Evolutionary conservation across 2,888 invertebrate species (phyloP), one percentile per base, ranked within the genome.

Genomic region (Agapostemon virescens): DNA sequence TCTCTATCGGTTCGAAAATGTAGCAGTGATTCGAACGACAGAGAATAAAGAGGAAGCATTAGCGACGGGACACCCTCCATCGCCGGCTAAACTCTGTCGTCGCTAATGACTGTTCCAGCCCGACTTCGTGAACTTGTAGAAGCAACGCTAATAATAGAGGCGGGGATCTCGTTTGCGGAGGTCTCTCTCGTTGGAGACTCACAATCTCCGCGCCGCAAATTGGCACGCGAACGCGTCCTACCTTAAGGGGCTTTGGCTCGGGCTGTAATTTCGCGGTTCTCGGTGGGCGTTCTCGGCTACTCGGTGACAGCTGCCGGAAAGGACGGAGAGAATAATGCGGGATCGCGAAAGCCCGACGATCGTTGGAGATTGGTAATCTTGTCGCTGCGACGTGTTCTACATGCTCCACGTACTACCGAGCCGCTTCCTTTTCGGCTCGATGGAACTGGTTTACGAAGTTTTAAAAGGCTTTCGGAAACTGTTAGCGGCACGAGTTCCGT

Each of bases 121-220:
- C 73, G 67, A 36, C 80, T 71, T 63, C 55, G 20, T 68, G 71
- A 84, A 76, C 61, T 85, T 71, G 81, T 55, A 68, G 71, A 40
- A 72, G 42, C 55, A 49, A 45, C 55, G 72, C 69, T 82, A 82
- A 82, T 82, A 77, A 82, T 82, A 83, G 82, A 72, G 74, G 71
- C 74, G 52, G 49, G 68, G 71, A 74, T 76, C 79, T 69, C 63
- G 71, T 77, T 77, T 69, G 36, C 36, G 64, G 38, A 23, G 64
- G 38, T 64, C 38, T n/a, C n/a, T 20, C 33, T 36, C 36, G 64
- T 38, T 38, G 6, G 23, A 69, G 71, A 76, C 76, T 87, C 69
- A 42, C 77, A 85, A 86, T 86, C 87, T 85, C 74, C 76, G 82
- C 64, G 17, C 72, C 79, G 82, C 77, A 85, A 85, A 85, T 86